Percentiles rank a stretch among this genome's conserved stretches.
phyloP scores from a whole-genome alignment of 2,113 vertebrate species.

The Megalops atlanticus region DNA sequence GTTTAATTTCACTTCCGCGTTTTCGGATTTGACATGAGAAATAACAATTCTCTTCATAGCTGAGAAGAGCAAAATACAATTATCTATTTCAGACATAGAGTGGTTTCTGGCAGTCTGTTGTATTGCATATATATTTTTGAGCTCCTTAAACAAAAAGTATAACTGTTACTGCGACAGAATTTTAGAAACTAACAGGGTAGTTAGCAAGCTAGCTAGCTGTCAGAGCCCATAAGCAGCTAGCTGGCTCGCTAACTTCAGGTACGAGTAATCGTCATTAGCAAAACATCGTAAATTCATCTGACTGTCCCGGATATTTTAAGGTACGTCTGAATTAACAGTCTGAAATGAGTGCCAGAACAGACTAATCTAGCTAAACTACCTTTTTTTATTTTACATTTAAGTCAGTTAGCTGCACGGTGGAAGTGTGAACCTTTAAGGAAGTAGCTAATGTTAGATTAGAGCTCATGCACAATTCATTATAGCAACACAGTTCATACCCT shows the following conservation, averaged over 20 bases:
- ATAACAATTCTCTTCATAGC: constrained; percentile 5
- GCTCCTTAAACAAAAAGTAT: neutral
- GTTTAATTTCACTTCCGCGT: constrained; percentile 74
- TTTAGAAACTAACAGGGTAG: constrained; percentile 9
- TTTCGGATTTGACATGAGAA: constrained; percentile 21
- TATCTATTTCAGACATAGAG: neutral
- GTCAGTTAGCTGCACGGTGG: neutral
- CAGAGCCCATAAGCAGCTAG: neutral
- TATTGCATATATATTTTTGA: neutral
- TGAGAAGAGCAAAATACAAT: neutral
- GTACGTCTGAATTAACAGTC: neutral
- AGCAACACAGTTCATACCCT: neutral
- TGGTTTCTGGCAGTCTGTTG: too few relatives aligned
- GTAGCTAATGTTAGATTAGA: neutral
- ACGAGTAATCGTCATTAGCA: neutral
- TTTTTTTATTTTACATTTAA: neutral
- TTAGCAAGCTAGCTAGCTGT: constrained; percentile 2
- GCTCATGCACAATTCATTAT: neutral
- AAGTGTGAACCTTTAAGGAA: neutral
- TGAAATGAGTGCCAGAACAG: neutral
- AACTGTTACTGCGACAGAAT: neutral
- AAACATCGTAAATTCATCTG: neutral
- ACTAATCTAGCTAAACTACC: constrained; percentile 2
- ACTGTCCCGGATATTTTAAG: neutral
- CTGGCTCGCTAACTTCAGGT: neutral